phyloP scores from a whole-genome alignment of 2,888 invertebrate species.

The Bugula neritina region DNA sequence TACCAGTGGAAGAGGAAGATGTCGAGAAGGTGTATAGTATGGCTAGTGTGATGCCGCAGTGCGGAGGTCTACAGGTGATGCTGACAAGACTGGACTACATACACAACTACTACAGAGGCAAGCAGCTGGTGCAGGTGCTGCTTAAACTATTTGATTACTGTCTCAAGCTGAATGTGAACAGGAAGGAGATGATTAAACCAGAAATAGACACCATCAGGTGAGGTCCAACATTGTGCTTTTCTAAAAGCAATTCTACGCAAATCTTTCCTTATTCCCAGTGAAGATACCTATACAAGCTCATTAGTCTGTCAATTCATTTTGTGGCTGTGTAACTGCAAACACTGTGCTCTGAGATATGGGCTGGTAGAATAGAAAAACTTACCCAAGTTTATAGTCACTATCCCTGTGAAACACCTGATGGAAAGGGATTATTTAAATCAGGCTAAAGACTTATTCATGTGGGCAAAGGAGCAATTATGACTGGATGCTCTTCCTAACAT shows the following conservation, averaged over 20 bases:
- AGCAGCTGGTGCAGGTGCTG: constrained; percentile 79
- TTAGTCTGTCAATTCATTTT: not conserved
- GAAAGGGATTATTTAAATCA: no score
- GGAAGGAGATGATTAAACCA: constrained; percentile 79
- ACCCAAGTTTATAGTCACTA: no score
- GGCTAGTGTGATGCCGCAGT: constrained; percentile 77
- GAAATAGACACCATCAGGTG: constrained; percentile 59
- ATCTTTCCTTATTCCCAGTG: not conserved
- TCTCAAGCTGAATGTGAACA: constrained; percentile 76
- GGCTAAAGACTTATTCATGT: no score
- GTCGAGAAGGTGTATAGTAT: constrained; percentile 89
- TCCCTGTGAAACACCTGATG: no score
- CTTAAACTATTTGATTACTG: constrained; percentile 82
- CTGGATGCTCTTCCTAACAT: no score
- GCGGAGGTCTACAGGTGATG: constrained; percentile 65
- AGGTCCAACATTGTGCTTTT: constrained; percentile 5
- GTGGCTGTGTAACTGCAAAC: not conserved
- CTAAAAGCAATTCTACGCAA: not conserved
- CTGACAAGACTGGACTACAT: constrained; percentile 70
- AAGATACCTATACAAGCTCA: not conserved
- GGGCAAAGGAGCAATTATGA: no score
- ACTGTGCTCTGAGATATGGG: no score
- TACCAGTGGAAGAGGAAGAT: constrained; percentile 72
- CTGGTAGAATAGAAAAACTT: no score
- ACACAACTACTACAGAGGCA: constrained; percentile 75